Base-by-base conservation (phyloP, 2,888 invertebrate species). In the Mythimna ferrago region DNA sequence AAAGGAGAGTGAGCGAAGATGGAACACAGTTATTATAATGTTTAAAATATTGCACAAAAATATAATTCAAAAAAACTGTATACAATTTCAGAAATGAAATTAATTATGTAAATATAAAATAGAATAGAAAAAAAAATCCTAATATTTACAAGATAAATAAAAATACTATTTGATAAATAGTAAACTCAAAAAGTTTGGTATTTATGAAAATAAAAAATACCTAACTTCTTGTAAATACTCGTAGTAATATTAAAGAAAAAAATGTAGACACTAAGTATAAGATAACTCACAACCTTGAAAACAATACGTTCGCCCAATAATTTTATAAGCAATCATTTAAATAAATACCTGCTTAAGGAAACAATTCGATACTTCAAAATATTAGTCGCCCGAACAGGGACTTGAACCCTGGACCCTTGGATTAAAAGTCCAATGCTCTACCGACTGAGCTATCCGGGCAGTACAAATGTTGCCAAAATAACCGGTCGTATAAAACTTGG, bases 401-500 rank as follows among this genome's bases (percentile, higher is more conserved):
- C 83, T 83, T 83, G 83, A 83, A 83, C 83, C 83, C 83, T 83
- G 83, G 83, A 83, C 96, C 96, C 96, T 96, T 96, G 96, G 96
- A 96, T 96, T 96, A 96, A 95, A 95, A 95, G 95, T 95, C 95
- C 95, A 95, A 95, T 96, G 95, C 96, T 96, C 96, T 96, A 96
- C 96, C 96, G 96, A 96, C 96, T 96, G 96, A 96, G 96, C 96
- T 96, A 96, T 83, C 82, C 82, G 82, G 82, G 82, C 82, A 16
- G 41, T 82, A 64, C 14, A 0, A 2, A 0, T 0, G 0, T 0
- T 0, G 0, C 0, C 1, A 21, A 82, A 82, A 80, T 71, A 82
- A 26, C 58, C 6, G 32, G 3, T 54, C 16, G 51, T 16, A 65
- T 60, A 62, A 63, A 66, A 58, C 6, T 60, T 66, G 63, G 56